A percentile compares a stretch with the other conserved stretches of the same genome.
These are phyloP conservation scores for Cryptophagus acutangulus DNA, from an alignment of 2,888 invertebrate species.

Conservation along the genomic window DNA sequence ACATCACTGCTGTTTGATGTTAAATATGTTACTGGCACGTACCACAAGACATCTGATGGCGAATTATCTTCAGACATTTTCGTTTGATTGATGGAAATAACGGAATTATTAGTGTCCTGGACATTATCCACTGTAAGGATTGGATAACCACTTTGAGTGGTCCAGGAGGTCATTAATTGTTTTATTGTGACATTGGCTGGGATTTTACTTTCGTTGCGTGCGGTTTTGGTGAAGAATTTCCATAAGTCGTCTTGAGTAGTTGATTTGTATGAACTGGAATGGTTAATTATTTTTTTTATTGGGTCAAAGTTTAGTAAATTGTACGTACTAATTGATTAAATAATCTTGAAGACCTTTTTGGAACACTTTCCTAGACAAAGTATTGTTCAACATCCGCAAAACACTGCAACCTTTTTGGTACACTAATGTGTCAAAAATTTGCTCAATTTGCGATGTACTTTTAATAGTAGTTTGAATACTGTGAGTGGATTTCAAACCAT, in stretches of 20 bases:
- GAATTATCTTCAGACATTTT: constrained; percentile 37
- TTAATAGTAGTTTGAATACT: constrained; percentile 52
- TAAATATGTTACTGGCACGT: constrained; percentile 56
- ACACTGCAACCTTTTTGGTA: constrained; percentile 52
- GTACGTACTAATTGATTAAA: constrained; percentile 53
- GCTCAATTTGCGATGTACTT: constrained; percentile 55
- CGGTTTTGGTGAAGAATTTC: constrained; percentile 50
- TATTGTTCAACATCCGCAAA: constrained; percentile 57
- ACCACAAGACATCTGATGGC: constrained; percentile 48
- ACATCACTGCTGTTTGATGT: constrained; percentile 29
- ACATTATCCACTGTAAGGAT: constrained; percentile 56
- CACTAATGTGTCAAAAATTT: constrained; percentile 53
- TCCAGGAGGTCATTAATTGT: constrained; percentile 68
- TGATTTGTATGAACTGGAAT: constrained; percentile 56
- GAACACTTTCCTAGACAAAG: constrained; percentile 52
- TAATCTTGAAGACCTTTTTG: constrained; percentile 52
- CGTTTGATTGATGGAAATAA: constrained; percentile 52
- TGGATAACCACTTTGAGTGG: constrained; percentile 66
- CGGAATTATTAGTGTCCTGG: constrained; percentile 48
- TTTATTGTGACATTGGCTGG: constrained; percentile 52
- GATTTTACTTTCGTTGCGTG: constrained; percentile 34
- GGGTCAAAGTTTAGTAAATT: constrained; percentile 1
- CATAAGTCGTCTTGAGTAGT: constrained; percentile 66
- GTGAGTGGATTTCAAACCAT: constrained; percentile 54
- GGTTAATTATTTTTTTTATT: too few relatives aligned